Evolutionary conservation across 2,888 invertebrate species (phyloP).

Genomic region (Synergus umbraculus): DNA sequence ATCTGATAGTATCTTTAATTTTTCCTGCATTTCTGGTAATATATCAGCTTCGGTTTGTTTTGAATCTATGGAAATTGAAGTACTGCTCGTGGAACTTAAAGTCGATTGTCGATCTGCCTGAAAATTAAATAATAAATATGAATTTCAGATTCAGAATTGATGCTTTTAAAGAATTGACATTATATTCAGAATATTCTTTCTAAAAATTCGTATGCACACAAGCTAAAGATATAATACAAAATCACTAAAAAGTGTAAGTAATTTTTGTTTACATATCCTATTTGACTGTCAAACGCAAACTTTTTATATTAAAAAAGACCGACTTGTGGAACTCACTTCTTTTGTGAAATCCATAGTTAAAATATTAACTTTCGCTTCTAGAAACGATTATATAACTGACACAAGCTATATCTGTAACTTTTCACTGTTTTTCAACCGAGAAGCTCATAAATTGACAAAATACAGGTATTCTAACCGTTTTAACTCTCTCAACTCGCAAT

Average conservation of each 20-base stretch:
- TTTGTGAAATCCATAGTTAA: not conserved
- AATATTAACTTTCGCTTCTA: not conserved
- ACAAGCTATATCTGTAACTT: not conserved
- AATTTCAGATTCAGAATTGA: no score
- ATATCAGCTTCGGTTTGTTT: conserved; percentile 25
- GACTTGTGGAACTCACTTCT: not conserved
- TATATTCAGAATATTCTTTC: not conserved
- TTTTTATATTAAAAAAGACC: not conserved
- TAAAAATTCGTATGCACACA: not conserved
- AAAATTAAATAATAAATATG: not conserved
- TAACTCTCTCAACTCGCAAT: no score
- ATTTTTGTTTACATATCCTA: not conserved
- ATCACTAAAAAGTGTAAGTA: not conserved
- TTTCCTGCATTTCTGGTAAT: conserved; percentile 42
- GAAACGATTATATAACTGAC: not conserved
- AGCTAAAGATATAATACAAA: not conserved
- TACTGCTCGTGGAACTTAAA: conserved; percentile 2
- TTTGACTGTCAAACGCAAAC: not conserved
- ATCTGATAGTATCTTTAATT: conserved; percentile 58
- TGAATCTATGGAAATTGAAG: conserved; percentile 12
- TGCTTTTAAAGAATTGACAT: not conserved
- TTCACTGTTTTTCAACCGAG: not conserved
- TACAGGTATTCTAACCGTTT: no score
- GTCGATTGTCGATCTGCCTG: conserved; percentile 12
- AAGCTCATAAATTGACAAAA: no score